These are phyloP conservation scores for Neosilurus hyrtlii DNA, from an alignment of 2,797 vertebrate species.

Conservation along the genomic window DNA sequence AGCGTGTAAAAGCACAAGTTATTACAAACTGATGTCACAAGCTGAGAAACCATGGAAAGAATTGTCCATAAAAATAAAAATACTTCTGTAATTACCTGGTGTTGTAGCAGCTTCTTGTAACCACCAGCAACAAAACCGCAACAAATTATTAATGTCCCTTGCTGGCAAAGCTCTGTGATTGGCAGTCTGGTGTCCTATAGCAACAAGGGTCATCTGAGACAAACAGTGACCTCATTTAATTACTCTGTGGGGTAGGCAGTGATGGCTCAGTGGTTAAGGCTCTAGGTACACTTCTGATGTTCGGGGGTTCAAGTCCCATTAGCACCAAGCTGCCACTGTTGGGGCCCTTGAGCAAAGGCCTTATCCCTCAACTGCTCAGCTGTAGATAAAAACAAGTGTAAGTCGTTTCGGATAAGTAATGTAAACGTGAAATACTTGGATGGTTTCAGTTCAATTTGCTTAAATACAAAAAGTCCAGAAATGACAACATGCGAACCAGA, in stretches of 20 bases:
- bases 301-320: too few species aligned
- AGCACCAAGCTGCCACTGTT: too few species aligned
- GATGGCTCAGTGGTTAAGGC: too few species aligned
- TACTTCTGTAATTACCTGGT: constrained; percentile 43
- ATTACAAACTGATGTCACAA: not conserved
- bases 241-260: too few species aligned
- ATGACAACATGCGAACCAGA: not conserved
- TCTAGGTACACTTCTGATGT: too few species aligned
- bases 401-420: too few species aligned
- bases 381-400: too few species aligned
- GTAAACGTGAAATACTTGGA: not conserved
- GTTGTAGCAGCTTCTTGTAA: constrained; percentile 19
- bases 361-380: too few species aligned
- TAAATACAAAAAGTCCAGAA: not conserved
- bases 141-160: constrained; percentile 64
- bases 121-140: constrained; percentile 3
- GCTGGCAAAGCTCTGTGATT: constrained; percentile 40
- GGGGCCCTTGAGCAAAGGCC: too few species aligned
- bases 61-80: constrained; percentile 3
- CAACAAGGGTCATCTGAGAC: constrained; percentile 66
- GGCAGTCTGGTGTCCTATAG: constrained; percentile 64
- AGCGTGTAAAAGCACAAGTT: not conserved
- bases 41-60: not conserved
- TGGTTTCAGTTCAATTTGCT: too few species aligned
- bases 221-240: constrained; percentile 40